phyloP scores from a whole-genome alignment of 2,888 invertebrate species.

The Pimpla rufipes region DNA sequence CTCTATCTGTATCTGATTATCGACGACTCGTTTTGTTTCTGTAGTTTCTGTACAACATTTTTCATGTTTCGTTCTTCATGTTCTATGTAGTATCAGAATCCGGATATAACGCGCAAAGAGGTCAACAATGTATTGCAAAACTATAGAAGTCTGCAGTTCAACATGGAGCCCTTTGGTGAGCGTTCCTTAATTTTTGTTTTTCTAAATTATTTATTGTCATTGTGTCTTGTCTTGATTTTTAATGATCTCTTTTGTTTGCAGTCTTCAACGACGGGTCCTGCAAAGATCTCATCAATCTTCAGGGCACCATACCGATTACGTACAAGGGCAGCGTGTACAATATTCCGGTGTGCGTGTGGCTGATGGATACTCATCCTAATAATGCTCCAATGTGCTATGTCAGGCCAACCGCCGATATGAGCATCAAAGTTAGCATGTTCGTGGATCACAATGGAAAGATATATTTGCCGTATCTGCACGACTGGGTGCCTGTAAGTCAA shows the following conservation, averaged over 20 bases:
- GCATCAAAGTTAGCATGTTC: conserved; percentile 96
- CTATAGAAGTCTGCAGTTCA: conserved; percentile 89
- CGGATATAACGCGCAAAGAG: conserved; percentile 89
- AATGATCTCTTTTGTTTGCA: conserved; percentile 79
- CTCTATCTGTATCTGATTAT: no score
- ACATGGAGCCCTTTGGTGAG: conserved; percentile 91
- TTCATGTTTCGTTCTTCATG: not conserved
- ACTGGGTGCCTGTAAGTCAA: conserved; percentile 92
- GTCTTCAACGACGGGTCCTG: conserved; percentile 95
- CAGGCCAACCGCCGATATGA: conserved; percentile 97
- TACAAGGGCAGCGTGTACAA: conserved; percentile 96
- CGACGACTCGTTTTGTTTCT: not conserved
- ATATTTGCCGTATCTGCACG: conserved; percentile 98
- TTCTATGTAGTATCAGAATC: conserved; percentile 89
- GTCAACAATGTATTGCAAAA: conserved; percentile 88
- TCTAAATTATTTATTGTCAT: no score
- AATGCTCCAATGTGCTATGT: conserved; percentile 98
- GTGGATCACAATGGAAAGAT: conserved; percentile 98
- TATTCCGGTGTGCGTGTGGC: conserved; percentile 98
- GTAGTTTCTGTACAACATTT: not conserved
- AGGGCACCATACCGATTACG: conserved; percentile 96
- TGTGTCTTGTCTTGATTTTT: no score
- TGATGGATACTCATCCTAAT: conserved; percentile 98
- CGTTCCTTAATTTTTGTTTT: conserved; percentile 47
- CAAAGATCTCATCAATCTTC: conserved; percentile 93